Evolutionary conservation across 2,888 invertebrate species (phyloP).

Genomic region (Pristionchus mayeri): DNA sequence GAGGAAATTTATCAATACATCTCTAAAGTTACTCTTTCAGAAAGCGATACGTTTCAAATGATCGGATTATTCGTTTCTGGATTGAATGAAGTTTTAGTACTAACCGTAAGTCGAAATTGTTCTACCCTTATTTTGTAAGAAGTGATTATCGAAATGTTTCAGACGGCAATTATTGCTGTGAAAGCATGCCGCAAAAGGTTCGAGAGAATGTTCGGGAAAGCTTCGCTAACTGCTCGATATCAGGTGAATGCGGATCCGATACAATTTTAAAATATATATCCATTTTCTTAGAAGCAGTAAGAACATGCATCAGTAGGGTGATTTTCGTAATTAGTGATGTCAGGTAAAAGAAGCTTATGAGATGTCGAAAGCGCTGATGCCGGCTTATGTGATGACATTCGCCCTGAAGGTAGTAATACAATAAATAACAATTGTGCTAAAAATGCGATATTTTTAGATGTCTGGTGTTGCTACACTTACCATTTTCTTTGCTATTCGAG

Average conservation of each 20-base stretch:
- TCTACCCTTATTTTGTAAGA: no score
- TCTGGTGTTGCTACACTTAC: not conserved
- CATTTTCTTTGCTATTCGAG: not conserved
- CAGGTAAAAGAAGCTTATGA: constrained; percentile 21
- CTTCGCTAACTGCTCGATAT: constrained; percentile 8
- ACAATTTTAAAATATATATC: no score
- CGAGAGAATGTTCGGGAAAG: not conserved
- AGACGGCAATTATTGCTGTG: not conserved
- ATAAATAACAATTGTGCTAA: no score
- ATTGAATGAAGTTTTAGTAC: not conserved
- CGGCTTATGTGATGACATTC: not conserved
- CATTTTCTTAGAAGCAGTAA: no score
- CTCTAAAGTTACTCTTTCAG: no score
- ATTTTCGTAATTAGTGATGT: not conserved
- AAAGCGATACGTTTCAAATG: not conserved
- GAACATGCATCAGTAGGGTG: not conserved
- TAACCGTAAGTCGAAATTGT: not conserved
- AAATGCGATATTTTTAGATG: not conserved
- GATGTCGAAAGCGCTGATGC: not conserved
- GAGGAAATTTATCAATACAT: no score
- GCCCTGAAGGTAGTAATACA: not conserved
- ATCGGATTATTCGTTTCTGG: not conserved
- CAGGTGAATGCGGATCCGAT: not conserved
- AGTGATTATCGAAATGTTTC: not conserved
- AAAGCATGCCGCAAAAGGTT: not conserved